A percentile compares a stretch with the other conserved stretches of the same genome.
Evolutionary conservation across 2,113 vertebrate genomes (phyloP).

Genomic region (Hemiprocne comata): DNA sequence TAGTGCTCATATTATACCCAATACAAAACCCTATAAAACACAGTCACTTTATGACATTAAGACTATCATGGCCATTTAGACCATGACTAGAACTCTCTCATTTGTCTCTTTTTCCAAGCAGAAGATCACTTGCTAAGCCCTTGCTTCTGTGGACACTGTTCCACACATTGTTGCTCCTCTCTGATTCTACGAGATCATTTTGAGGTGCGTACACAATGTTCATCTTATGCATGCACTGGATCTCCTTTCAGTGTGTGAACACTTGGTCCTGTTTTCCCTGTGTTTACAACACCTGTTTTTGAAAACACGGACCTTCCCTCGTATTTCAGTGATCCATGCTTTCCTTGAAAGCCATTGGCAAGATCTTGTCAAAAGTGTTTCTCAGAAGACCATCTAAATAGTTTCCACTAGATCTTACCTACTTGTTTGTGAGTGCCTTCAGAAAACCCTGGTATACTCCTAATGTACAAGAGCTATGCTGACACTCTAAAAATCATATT

Average conservation of each 20-base stretch:
- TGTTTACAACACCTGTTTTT: neutral
- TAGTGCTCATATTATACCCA: neutral
- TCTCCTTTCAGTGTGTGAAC: neutral
- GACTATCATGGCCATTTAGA: neutral
- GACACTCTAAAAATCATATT: neutral
- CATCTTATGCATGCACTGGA: neutral
- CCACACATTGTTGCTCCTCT: neutral
- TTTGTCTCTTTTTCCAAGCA: neutral
- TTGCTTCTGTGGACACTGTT: neutral
- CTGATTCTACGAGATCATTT: neutral
- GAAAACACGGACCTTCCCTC: neutral
- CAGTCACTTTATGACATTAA: neutral
- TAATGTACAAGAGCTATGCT: neutral
- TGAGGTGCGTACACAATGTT: neutral
- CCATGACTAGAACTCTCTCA: neutral
- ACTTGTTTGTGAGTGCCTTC: neutral
- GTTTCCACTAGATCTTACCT: neutral
- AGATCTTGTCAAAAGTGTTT: neutral
- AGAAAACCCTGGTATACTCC: neutral
- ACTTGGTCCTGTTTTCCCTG: neutral
- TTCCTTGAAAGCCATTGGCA: neutral
- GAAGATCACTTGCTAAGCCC: neutral
- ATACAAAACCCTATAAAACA: neutral
- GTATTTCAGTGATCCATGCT: neutral
- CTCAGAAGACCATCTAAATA: neutral